phyloP scores from a whole-genome alignment of 2,888 invertebrate genomes.

The Drosophila anomelani region DNA sequence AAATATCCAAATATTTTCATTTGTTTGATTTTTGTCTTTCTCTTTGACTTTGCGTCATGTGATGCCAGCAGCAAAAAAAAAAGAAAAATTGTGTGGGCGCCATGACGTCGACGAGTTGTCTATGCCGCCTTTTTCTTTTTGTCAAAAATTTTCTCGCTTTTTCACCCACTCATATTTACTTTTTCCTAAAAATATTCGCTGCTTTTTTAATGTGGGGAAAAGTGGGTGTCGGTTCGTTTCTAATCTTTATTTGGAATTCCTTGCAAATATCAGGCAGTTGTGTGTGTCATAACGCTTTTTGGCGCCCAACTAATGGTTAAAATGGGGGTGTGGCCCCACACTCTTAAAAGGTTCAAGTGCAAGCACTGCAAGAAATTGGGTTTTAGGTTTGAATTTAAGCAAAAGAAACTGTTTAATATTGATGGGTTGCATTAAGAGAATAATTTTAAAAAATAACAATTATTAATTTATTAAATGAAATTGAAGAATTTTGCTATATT shows the following conservation, averaged over 20 bases:
- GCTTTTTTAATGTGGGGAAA: not conserved
- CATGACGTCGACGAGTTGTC: conserved; percentile 65
- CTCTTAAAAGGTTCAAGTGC: conserved; percentile 15
- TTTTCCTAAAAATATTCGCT: conserved; percentile 15
- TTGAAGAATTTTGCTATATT: no score
- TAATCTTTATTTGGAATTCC: conserved; percentile 28
- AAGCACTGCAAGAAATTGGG: not conserved
- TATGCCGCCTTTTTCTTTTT: conserved; percentile 15
- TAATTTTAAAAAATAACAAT: no score
- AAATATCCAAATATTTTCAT: conserved; percentile 32
- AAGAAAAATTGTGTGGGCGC: conserved; percentile 60
- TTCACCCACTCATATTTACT: conserved; percentile 3
- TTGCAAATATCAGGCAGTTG: conserved; percentile 13
- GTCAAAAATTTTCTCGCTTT: not conserved
- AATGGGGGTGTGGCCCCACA: conserved; percentile 8
- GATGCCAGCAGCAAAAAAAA: conserved; percentile 36
- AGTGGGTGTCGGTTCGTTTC: conserved; percentile 30
- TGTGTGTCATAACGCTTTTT: conserved; percentile 26
- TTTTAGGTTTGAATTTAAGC: not conserved
- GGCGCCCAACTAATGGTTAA: not conserved
- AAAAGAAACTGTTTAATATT: no score
- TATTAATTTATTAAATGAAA: no score
- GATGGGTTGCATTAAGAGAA: no score
- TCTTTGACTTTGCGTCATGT: conserved; percentile 67
- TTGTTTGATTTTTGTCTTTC: conserved; percentile 38